These are phyloP conservation scores for Amphibalanus amphitrite DNA, from an alignment of 1,140 invertebrate genomes.

Conservation along the genomic window DNA sequence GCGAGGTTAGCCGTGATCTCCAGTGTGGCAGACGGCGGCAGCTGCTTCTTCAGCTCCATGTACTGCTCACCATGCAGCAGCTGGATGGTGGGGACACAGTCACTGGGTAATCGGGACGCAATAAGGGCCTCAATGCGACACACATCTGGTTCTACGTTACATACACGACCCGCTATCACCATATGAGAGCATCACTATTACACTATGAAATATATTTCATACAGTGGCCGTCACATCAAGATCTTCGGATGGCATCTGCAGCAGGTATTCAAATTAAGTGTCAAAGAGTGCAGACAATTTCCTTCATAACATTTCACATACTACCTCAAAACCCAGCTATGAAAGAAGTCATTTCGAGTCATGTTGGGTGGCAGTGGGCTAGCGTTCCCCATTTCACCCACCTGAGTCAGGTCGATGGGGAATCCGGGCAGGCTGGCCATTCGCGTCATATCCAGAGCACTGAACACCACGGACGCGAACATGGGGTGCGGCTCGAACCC, in stretches of 20 bases:
- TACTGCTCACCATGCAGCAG: conserved; percentile 92
- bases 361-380: not conserved
- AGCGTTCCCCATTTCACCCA: conserved; percentile 21
- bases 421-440: conserved; percentile 43
- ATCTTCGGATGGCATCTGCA: not conserved
- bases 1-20: conserved; percentile 44
- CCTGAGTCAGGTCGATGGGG: conserved; percentile 51
- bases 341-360: not conserved
- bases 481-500: conserved; percentile 70
- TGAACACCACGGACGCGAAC: conserved; percentile 49
- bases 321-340: not conserved
- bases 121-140: conserved; percentile 13
- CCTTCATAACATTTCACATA: not conserved
- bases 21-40: conserved; percentile 52
- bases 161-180: conserved; percentile 7
- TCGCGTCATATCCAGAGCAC: not conserved
- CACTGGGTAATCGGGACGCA: not conserved
- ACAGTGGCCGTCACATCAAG: not conserved
- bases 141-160: too few species aligned
- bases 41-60: conserved; percentile 61
- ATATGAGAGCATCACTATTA: not conserved
- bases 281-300: not conserved
- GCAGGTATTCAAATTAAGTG: not conserved
- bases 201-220: not conserved
- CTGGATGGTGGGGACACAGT: conserved; percentile 26